A percentile compares a stretch with the other conserved stretches of the same genome.
Conservation (phyloP, 2,797 vertebrate genomes). For the Apogon talboti region DNA sequence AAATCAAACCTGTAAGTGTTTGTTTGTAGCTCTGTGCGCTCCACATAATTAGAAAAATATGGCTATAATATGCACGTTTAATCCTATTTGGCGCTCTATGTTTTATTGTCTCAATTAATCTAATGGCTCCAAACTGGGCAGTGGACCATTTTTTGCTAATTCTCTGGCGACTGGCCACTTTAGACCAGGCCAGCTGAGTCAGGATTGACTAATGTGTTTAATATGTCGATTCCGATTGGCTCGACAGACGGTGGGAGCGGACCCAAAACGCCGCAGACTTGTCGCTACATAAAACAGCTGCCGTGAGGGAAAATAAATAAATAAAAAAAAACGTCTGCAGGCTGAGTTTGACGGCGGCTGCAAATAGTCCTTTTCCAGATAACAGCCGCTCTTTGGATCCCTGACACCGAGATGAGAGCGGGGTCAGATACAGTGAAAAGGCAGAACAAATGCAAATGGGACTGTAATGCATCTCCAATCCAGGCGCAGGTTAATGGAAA, state of each 20-base stretch:
- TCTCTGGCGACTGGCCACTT: slow-evolving; percentile 20
- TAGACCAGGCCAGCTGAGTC: slow-evolving; percentile 19
- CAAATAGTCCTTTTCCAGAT: not conserved
- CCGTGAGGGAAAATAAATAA: not conserved
- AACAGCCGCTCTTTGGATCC: slow-evolving; percentile 8
- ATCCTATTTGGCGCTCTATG: slow-evolving; percentile 21
- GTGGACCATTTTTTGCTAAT: slow-evolving; percentile 21
- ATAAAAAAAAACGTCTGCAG: not conserved
- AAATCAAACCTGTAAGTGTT: slow-evolving; percentile 10
- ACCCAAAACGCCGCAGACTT: not conserved
- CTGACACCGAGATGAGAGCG: not conserved
- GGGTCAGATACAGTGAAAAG: slow-evolving; percentile 11
- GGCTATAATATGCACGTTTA: slow-evolving; percentile 35
- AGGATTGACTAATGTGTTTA: slow-evolving; percentile 11
- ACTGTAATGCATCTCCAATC: not conserved
- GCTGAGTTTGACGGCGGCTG: slow-evolving; percentile 5
- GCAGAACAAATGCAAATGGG: slow-evolving; percentile 23
- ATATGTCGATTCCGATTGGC: slow-evolving; percentile 13
- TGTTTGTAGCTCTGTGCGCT: slow-evolving; percentile 11
- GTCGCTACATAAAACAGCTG: slow-evolving; percentile 16
- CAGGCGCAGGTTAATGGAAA: slow-evolving; percentile 30
- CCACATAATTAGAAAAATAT: slow-evolving; percentile 51
- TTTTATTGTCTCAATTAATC: slow-evolving; percentile 42
- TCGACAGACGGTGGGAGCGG: slow-evolving; percentile 3
- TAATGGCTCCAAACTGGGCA: slow-evolving; percentile 47